Conservation (phyloP, 2,797 vertebrate genomes). For the Tragopan temminckii region DNA sequence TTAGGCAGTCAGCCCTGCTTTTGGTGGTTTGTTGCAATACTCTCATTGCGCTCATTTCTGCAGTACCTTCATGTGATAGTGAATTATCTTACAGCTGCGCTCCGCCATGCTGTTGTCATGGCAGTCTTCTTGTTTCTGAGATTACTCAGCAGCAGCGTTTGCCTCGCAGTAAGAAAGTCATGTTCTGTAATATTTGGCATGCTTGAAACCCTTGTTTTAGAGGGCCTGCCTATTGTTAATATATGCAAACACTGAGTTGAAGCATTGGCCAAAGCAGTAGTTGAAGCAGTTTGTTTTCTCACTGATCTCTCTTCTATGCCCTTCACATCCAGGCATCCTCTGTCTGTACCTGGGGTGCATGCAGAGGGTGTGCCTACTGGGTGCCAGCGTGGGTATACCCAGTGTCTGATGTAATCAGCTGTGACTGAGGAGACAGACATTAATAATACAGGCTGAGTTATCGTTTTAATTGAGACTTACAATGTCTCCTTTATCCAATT, state of each 20-base stretch:
- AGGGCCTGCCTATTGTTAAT: neutral
- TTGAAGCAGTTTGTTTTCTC: neutral
- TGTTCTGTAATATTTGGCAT: neutral
- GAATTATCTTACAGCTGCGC: neutral
- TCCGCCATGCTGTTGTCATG: neutral
- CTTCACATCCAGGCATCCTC: neutral
- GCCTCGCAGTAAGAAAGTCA: neutral
- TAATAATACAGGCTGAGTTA: conserved; percentile 24
- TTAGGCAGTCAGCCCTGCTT: neutral
- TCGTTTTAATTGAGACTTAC: conserved; percentile 21
- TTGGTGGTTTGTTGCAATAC: neutral
- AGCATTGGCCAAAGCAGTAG: neutral
- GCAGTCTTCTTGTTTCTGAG: neutral
- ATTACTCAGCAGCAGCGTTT: neutral
- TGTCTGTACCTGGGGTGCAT: neutral
- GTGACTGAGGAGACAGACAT: neutral
- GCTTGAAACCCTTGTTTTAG: conserved; percentile 8
- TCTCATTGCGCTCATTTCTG: neutral
- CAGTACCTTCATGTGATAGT: neutral
- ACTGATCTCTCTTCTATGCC: neutral
- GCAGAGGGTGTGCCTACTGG: neutral
- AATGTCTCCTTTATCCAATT: neutral
- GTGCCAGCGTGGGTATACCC: neutral
- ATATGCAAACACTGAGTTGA: neutral
- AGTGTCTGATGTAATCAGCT: conserved; percentile 1